phyloP scores from a whole-genome alignment of 2,888 invertebrate genomes.

The Stratiomys singularior region DNA sequence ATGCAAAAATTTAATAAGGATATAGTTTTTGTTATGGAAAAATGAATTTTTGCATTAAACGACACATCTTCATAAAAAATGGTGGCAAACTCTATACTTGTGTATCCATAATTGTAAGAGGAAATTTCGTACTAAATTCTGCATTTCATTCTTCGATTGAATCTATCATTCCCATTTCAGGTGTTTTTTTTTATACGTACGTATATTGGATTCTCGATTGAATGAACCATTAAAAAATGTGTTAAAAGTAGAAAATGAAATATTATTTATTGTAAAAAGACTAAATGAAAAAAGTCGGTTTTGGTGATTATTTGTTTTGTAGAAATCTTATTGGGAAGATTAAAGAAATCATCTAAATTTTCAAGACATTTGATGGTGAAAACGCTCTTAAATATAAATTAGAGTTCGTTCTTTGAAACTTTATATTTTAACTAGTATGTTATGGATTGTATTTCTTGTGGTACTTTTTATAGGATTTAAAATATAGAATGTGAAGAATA shows the following conservation, averaged over 20 bases:
- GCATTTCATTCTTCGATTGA: slow-evolving; percentile 3
- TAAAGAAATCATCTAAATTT: no score
- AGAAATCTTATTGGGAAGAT: no score
- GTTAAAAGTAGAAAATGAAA: background rate
- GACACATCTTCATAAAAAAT: background rate
- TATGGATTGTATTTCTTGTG: slow-evolving; percentile 25
- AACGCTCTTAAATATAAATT: background rate
- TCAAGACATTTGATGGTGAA: no score
- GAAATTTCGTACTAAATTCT: slow-evolving; percentile 2
- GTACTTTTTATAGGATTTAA: slow-evolving; percentile 9
- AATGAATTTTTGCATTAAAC: slow-evolving; percentile 20
- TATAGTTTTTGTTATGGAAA: slow-evolving; percentile 25
- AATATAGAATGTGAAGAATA: background rate
- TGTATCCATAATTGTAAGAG: background rate
- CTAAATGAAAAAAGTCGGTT: background rate
- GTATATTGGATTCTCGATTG: background rate
- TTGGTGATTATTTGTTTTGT: background rate
- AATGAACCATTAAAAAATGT: background rate
- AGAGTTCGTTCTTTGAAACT: background rate
- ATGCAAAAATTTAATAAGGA: slow-evolving; percentile 21
- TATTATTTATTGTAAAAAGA: slow-evolving; percentile 22
- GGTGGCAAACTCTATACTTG: background rate
- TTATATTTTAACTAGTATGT: slow-evolving; percentile 22
- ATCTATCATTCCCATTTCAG: slow-evolving; percentile 28
- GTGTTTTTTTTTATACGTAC: background rate